Evolutionary conservation across 2,888 invertebrate genomes (phyloP).

Genomic region (Camptogramma bilineatum): DNA sequence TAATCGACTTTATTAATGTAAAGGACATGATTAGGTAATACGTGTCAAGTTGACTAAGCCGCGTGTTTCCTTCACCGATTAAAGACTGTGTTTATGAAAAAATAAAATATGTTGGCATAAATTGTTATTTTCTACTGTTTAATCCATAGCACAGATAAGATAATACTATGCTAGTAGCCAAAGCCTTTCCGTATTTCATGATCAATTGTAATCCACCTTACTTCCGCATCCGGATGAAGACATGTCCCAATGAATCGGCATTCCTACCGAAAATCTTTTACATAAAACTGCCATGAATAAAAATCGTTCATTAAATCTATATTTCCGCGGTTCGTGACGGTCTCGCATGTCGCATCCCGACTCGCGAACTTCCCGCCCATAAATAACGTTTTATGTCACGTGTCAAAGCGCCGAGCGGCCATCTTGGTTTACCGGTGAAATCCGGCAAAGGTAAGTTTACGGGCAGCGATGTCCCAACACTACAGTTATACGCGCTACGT

Average conservation of each 20-base stretch:
- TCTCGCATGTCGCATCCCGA: constrained; percentile 78
- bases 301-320: constrained; percentile 71
- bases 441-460: constrained; percentile 58
- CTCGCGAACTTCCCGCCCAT: constrained; percentile 79
- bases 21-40: too few species aligned
- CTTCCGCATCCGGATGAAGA: constrained; percentile 28
- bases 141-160: too few species aligned
- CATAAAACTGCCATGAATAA: constrained; percentile 79
- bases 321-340: constrained; percentile 78
- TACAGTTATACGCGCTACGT: constrained; percentile 55
- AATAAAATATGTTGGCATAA: too few species aligned
- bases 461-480: constrained; percentile 47
- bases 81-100: too few species aligned
- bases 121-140: too few species aligned
- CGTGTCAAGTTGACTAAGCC: too few species aligned
- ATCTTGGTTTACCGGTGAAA: constrained; percentile 71
- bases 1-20: too few species aligned
- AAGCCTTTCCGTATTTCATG: constrained; percentile 8
- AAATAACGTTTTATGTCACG: constrained; percentile 82
- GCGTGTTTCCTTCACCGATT: too few species aligned
- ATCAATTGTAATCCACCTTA: constrained; percentile 6
- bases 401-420: constrained; percentile 72
- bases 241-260: constrained; percentile 33
- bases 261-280: constrained; percentile 52
- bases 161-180: too few species aligned